These are phyloP conservation scores for Pogonocichla stellata DNA, from an alignment of 2,113 vertebrate species.

Conservation along the genomic window DNA sequence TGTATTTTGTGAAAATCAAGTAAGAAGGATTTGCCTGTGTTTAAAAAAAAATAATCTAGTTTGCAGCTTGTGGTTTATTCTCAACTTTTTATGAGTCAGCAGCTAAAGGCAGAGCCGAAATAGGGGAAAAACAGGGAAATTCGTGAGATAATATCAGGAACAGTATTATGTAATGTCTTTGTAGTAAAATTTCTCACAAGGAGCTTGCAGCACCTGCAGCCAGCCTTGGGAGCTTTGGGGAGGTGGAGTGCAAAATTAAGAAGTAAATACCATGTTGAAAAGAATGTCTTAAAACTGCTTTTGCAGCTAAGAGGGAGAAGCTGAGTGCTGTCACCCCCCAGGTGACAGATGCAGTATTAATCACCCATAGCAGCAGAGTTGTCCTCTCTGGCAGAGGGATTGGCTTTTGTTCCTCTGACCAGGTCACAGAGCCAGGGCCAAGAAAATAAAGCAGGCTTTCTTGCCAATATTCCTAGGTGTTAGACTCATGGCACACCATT, in stretches of 20 bases:
- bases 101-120: neutral
- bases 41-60: neutral
- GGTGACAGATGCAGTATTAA: slow-evolving; percentile 36
- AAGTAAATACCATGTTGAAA: neutral
- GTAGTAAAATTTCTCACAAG: slow-evolving; percentile 23
- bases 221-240: slow-evolving; percentile 14
- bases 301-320: neutral
- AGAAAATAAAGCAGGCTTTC: slow-evolving; percentile 24
- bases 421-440: slow-evolving; percentile 39
- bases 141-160: neutral
- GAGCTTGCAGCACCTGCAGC: slow-evolving; percentile 33
- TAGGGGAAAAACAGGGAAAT: slow-evolving; percentile 15
- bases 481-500: slow-evolving; percentile 34
- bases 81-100: slow-evolving; percentile 49
- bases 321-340: neutral
- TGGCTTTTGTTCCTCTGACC: slow-evolving; percentile 47
- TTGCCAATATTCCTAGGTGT: slow-evolving; percentile 38
- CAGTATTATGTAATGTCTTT: neutral
- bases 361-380: neutral
- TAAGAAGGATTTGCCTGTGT: neutral
- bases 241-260: neutral
- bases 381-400: slow-evolving; percentile 4
- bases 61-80: slow-evolving; percentile 32
- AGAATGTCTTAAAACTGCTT: neutral
- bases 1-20: slow-evolving; percentile 12